Percentiles rank a stretch among this genome's conserved stretches.
Conservation (phyloP, 2,113 vertebrate species). For the Rostratula benghalensis region DNA sequence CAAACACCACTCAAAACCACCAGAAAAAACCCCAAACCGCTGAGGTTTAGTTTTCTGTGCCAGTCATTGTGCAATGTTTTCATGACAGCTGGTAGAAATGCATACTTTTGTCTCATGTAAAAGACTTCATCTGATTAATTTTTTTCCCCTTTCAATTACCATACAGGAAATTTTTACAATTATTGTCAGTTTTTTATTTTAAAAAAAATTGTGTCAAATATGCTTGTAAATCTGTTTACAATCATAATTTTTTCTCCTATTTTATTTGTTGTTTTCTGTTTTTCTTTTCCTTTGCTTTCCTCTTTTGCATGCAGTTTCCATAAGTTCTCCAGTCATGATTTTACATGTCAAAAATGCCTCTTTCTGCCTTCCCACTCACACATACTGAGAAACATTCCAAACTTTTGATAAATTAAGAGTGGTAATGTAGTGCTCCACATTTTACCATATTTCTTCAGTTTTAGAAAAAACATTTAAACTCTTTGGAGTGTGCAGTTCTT, state of each 20-base stretch:
- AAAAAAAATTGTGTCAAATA: background rate
- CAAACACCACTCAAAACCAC: background rate
- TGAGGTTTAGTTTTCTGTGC: constrained; percentile 24
- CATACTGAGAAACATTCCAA: background rate
- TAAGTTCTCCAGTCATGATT: background rate
- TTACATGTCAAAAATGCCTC: constrained; percentile 11
- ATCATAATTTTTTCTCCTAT: background rate
- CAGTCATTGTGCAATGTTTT: constrained; percentile 58
- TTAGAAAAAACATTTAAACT: background rate
- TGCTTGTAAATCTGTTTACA: background rate
- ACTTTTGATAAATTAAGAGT: constrained; percentile 19
- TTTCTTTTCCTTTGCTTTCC: background rate
- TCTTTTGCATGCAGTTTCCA: background rate
- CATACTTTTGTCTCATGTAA: background rate
- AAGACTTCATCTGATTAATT: background rate
- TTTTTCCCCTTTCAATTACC: background rate
- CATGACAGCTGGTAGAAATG: constrained; percentile 44
- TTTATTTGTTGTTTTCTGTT: background rate
- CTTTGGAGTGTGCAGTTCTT: background rate
- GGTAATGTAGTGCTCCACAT: background rate
- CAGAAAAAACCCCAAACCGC: background rate
- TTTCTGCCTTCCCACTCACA: background rate
- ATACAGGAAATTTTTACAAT: background rate
- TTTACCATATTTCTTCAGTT: background rate
- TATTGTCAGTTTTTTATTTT: background rate